phyloP scores from a whole-genome alignment of 2,888 invertebrate species.

The Spodoptera picta region DNA sequence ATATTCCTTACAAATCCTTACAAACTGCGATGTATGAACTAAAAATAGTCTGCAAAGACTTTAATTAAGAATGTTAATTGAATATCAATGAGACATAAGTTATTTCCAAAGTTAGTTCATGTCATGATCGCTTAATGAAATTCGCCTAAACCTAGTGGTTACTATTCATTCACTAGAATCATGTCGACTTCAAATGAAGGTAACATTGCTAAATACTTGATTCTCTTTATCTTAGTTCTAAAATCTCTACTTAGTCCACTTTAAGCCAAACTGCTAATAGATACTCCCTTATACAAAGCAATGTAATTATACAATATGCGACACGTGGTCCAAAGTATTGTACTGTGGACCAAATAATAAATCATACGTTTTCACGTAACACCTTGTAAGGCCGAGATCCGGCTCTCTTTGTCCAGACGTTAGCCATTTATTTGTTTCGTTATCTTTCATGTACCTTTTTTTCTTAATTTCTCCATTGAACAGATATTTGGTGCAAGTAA shows the following conservation, averaged over 20 bases:
- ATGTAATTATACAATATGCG: constrained; percentile 29
- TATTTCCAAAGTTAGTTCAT: too few relatives aligned
- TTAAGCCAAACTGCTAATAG: constrained; percentile 19
- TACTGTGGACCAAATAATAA: constrained; percentile 36
- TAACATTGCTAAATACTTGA: constrained; percentile 15
- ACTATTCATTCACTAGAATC: too few relatives aligned
- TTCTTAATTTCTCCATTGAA: constrained; percentile 69
- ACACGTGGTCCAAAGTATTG: constrained; percentile 17
- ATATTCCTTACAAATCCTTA: too few relatives aligned
- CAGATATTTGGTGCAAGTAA: constrained; percentile 56
- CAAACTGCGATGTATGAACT: too few relatives aligned
- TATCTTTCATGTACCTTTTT: constrained; percentile 61
- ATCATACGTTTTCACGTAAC: constrained; percentile 51
- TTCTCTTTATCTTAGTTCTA: constrained; percentile 2
- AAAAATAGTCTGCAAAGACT: background rate
- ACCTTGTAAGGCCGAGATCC: constrained; percentile 54
- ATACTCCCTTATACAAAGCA: constrained; percentile 15
- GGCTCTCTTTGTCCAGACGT: constrained; percentile 59
- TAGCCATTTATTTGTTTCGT: constrained; percentile 65
- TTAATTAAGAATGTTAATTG: too few relatives aligned
- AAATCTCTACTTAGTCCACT: background rate
- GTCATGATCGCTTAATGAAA: too few relatives aligned
- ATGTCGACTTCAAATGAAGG: too few relatives aligned
- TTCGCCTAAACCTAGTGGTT: too few relatives aligned
- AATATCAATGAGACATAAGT: too few relatives aligned